phyloP scores from a whole-genome alignment of 2,888 invertebrate genomes.

The Catocala sponsa region DNA sequence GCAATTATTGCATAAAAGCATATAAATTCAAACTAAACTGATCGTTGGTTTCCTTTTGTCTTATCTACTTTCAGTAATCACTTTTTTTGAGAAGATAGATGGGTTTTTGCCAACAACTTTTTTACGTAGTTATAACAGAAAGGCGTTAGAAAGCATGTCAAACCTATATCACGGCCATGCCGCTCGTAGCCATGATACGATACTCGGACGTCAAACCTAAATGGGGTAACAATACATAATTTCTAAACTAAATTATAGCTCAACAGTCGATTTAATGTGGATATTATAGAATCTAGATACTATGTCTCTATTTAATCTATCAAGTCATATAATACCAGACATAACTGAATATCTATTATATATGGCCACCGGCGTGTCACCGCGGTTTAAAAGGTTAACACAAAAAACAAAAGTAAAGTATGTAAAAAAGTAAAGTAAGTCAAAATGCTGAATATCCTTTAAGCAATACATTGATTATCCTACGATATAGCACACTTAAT shows the following conservation, averaged over 20 bases:
- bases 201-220: conserved; percentile 24
- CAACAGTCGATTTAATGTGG: neutral
- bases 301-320: no score
- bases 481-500: no score
- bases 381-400: no score
- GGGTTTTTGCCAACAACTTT: conserved; percentile 8
- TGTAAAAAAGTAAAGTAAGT: no score
- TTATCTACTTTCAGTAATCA: conserved; percentile 5
- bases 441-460: no score
- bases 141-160: conserved; percentile 28
- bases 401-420: no score
- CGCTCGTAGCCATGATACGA: conserved; percentile 11
- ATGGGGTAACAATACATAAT: conserved; percentile 20
- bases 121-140: conserved; percentile 17
- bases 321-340: no score
- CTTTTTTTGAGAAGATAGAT: conserved; percentile 15
- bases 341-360: no score
- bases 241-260: neutral
- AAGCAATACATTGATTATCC: no score
- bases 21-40: neutral
- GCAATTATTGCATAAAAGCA: neutral
- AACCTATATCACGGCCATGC: conserved; percentile 41
- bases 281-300: no score
- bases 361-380: no score
- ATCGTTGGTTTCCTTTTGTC: neutral